A percentile compares a stretch with the other conserved stretches of the same genome.
Evolutionary conservation across 2,797 vertebrate genomes (phyloP).

Genomic region (Anomalospiza imberbis): DNA sequence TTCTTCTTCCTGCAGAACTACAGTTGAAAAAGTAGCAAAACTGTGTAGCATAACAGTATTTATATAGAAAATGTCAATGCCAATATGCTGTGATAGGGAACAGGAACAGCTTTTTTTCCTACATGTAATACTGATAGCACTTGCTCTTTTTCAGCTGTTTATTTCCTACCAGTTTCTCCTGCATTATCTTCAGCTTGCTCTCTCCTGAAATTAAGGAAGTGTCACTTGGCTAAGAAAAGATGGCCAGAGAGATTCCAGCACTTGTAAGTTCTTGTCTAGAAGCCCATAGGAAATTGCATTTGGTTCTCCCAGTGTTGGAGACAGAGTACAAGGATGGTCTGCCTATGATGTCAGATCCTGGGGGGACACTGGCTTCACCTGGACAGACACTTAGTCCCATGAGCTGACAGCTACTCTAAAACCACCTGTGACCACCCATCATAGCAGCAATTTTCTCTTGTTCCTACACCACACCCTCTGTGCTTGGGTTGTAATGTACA

Average conservation of each 20-base stretch:
- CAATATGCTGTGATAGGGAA: not conserved
- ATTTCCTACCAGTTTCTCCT: not conserved
- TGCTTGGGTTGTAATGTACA: not conserved
- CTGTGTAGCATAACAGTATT: not conserved
- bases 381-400: not conserved
- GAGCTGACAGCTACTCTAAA: not conserved
- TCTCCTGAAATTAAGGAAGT: not conserved
- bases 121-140: not conserved
- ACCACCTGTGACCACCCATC: not conserved
- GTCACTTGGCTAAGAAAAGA: not conserved
- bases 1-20: not conserved
- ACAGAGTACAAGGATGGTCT: not conserved
- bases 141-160: not conserved
- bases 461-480: not conserved
- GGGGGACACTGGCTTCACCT: not conserved
- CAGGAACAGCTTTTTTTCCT: not conserved
- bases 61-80: not conserved
- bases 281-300: not conserved
- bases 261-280: not conserved
- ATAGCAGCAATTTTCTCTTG: not conserved
- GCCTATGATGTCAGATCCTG: not conserved
- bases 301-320: not conserved
- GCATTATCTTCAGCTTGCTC: not conserved
- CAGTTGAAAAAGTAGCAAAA: not conserved
- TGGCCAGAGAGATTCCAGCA: not conserved